A percentile compares a stretch with the other conserved stretches of the same genome.
phyloP scores from a whole-genome alignment of 2,113 vertebrate species.

The Alexandromys fortis region DNA sequence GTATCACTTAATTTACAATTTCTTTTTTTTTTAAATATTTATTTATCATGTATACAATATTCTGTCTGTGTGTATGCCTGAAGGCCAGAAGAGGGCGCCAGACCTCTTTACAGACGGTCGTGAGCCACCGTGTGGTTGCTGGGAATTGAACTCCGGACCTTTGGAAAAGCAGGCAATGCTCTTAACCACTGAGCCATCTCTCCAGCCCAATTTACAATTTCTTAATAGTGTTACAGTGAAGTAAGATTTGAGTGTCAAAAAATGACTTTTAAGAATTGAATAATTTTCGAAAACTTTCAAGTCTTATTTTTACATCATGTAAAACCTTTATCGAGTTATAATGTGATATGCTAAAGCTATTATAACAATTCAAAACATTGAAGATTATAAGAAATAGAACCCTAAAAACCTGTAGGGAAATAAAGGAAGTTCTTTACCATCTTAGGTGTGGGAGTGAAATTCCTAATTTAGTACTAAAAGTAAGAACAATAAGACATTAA shows the following conservation, averaged over 20 bases:
- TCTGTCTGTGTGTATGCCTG: too few relatives aligned
- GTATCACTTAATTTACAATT: conserved; percentile 29
- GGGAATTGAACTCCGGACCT: too few relatives aligned
- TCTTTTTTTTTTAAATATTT: too few relatives aligned
- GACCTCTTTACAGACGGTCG: too few relatives aligned
- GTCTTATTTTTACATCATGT: not conserved
- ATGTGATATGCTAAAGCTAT: not conserved
- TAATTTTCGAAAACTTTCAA: not conserved
- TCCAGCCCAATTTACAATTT: conserved; percentile 43
- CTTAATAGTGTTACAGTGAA: not conserved
- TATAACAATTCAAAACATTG: not conserved
- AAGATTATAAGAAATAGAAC: not conserved
- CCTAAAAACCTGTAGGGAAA: not conserved
- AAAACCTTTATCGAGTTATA: not conserved
- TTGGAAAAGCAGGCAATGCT: too few relatives aligned
- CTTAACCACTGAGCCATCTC: too few relatives aligned
- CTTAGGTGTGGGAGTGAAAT: not conserved
- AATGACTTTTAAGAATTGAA: conserved; percentile 25
- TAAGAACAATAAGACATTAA: not conserved
- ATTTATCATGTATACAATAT: too few relatives aligned
- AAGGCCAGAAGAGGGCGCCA: too few relatives aligned
- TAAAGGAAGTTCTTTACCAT: not conserved
- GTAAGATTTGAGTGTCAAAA: not conserved
- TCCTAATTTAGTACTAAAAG: not conserved
- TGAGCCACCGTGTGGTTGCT: too few relatives aligned